Evolutionary conservation across 1,140 invertebrate species (phyloP), one percentile per base, ranked within the genome.

Genomic region (Cecropterus lyciades): DNA sequence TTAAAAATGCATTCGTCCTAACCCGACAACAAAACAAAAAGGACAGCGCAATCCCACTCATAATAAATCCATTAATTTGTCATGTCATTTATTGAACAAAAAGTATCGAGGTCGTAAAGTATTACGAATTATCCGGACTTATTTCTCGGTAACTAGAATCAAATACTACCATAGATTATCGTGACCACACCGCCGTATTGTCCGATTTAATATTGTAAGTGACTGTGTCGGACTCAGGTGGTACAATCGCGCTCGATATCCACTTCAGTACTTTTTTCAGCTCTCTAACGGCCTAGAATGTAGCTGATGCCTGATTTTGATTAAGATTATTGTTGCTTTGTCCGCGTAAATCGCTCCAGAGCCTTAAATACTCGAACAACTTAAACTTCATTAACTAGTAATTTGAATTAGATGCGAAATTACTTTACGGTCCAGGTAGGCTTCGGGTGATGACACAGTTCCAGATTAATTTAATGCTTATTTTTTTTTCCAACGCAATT

Each of bases 1-100:
- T 91, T 90, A 90, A 91, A 90, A 90, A 90, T 89, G 85, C 89
- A 91, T 90, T 90, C 87, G 83, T 88, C 84, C 86, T 84, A 82
- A 85, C 75, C 80, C 55, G 45, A 17, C 43, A 45, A 46, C 15
- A 65, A 82, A 87, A 82, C 84, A 78, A 87, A 87, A 85, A 82
- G 77, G 75, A 57, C 63, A 69, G 76, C 77, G 77, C 80, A 86
- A 81, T 87, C 84, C 77, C 57, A 81, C 85, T 89, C 82, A 89
- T 90, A 90, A 87, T 90, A 88, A 85, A 89, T 89, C 89, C 87
- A 91, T 91, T 91, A 90, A 91, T 91, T 91, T 91, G 89, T 90
- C 89, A 90, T 91, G 87, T 89, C 86, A 91, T 90, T 89, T 90
- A 81, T 74, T 72, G 77, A 77, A 81, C 69, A 82, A 87, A 87